A percentile compares a stretch with the other conserved stretches of the same genome.
Conservation (phyloP, 2,113 vertebrate species). For the Pachycephala philippinensis region DNA sequence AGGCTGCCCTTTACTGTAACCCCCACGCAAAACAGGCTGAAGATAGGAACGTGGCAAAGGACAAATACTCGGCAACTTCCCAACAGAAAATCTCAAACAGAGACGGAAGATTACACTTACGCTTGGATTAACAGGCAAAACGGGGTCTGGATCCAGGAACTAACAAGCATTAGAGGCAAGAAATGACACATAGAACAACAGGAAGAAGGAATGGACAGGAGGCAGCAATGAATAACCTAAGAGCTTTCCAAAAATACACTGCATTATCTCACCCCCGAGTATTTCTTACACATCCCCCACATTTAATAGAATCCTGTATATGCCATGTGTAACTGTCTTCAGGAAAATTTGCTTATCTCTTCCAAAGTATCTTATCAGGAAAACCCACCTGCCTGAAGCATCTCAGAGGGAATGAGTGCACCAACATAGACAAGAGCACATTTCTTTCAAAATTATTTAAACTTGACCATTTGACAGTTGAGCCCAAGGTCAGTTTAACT, state of each 20-base stretch:
- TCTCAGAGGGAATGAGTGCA: background rate
- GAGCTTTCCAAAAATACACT: background rate
- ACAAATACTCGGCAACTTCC: background rate
- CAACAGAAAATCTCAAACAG: background rate
- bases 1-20: background rate
- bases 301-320: background rate
- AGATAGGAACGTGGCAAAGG: background rate
- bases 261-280: background rate
- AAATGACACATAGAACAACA: background rate
- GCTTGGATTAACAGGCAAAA: background rate
- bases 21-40: background rate
- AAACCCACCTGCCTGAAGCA: background rate
- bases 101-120: fast-evolving
- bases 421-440: background rate
- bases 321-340: background rate
- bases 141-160: background rate
- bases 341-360: background rate
- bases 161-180: background rate
- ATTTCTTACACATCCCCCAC: background rate
- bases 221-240: background rate
- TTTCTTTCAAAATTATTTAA: background rate
- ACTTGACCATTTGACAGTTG: background rate
- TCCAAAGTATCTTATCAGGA: background rate
- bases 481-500: background rate
- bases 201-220: background rate